Evolutionary conservation across 1,140 invertebrate species (phyloP), one percentile per base, ranked within the genome.

Genomic region (Drosophila watanabei): DNA sequence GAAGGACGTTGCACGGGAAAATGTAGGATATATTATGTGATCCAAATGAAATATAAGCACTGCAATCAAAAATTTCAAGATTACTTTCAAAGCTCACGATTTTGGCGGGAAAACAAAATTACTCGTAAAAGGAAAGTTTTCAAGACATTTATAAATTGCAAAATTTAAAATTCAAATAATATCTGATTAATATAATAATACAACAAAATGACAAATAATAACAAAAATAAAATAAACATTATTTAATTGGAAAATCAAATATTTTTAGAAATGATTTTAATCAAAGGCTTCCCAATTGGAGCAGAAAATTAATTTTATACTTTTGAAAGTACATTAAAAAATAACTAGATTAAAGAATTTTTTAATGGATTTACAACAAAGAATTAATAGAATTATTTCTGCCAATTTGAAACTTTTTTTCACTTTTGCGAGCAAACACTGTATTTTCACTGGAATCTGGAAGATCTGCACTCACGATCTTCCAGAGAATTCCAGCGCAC

Each of bases 361-460:
- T 54, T 35, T 2, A n/a, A 49, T 9, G 13, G 4, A 7, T 43
- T 4, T 8, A 0, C 8, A 41, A 41, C 16, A 43, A n/a, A 43
- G 18, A 43, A 30, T n/a, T 2, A 10, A 16, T 16, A 16, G 16
- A 24, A 16, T 49, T 49, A n/a, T 28, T 28, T 49, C 1, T 14
- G 51, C n/a, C 51, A 52, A 52, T 13, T 33, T 4, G 2, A 52
- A 52, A 13, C n/a, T 35, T 33, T 14, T 33, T 14, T 56, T 56
- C 52, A 37, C 52, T 37, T 56, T 37, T 37, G 48, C 52, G 52
- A 56, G 52, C 5, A 37, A 56, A 10, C 52, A 57, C 54, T 57
- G 54, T 57, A 7, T 11, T 39, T 57, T 4, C 20, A 28, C 54
- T 39, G 54, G 35, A 57, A 57, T 11, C 11, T 11, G 14, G 14